These are phyloP conservation scores for Mirounga angustirostris DNA, from an alignment of 2,113 vertebrate genomes.

Conservation along the genomic window DNA sequence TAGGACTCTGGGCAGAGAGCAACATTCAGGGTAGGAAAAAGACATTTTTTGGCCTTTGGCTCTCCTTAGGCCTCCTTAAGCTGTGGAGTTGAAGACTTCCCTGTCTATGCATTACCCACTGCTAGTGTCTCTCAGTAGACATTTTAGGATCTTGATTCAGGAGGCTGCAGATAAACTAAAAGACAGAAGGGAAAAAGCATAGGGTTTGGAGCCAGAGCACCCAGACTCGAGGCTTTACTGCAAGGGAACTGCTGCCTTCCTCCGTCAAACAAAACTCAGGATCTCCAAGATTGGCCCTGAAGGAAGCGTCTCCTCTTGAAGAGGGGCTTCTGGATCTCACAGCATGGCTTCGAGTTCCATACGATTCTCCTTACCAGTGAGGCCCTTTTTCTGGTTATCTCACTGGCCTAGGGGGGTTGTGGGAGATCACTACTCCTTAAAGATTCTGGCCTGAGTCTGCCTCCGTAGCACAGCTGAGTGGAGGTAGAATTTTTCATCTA, in stretches of 20 bases:
- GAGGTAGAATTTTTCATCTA: slow-evolving; percentile 17
- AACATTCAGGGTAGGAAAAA: not conserved
- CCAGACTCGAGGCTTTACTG: not conserved
- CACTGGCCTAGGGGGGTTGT: not conserved
- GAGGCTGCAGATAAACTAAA: not conserved
- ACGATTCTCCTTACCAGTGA: not conserved
- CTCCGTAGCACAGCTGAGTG: not conserved
- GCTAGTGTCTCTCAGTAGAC: not conserved
- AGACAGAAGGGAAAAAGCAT: not conserved
- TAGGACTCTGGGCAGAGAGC: not conserved
- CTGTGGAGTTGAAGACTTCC: not conserved
- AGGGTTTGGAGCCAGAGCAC: not conserved
- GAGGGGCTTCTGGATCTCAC: not conserved
- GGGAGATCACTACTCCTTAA: not conserved
- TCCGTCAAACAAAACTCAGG: slow-evolving; percentile 19
- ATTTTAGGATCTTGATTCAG: slow-evolving; percentile 33
- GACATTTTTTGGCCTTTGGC: not conserved
- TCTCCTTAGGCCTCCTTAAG: not conserved
- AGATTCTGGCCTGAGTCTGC: not conserved
- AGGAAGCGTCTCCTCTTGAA: slow-evolving; percentile 20
- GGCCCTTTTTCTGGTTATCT: slow-evolving; percentile 21
- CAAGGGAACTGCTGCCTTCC: not conserved
- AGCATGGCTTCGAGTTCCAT: not conserved
- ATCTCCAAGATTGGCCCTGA: not conserved
- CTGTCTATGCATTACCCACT: not conserved